These are phyloP conservation scores for Hymenopus coronatus DNA, from an alignment of 2,888 invertebrate species.

Conservation along the genomic window DNA sequence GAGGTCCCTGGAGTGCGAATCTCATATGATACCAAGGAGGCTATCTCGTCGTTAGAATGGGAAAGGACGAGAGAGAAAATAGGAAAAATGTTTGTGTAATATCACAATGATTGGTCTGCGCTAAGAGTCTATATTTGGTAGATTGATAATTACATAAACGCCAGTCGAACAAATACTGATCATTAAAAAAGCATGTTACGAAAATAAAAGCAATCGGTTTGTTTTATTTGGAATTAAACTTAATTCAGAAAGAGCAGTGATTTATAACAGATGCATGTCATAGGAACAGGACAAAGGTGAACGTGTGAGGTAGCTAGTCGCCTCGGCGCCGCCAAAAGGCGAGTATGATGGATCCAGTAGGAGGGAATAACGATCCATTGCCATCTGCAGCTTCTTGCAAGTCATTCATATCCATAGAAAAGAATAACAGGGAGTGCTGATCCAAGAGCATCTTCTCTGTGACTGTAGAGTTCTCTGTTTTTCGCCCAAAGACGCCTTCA, in stretches of 20 bases:
- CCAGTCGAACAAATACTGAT: neutral
- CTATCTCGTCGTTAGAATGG: too few relatives aligned
- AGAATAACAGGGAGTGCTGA: neutral
- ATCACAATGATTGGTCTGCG: too few relatives aligned
- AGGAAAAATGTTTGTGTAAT: too few relatives aligned
- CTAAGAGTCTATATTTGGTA: neutral
- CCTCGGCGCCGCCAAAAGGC: neutral
- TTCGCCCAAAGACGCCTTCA: neutral
- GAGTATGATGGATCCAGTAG: neutral
- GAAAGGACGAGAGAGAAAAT: too few relatives aligned
- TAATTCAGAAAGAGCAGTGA: neutral
- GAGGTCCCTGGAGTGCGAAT: too few relatives aligned
- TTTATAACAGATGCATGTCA: neutral
- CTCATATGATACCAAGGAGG: too few relatives aligned
- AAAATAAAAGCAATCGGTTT: neutral
- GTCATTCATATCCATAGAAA: constrained; percentile 4
- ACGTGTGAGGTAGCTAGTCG: neutral
- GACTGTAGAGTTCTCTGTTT: neutral
- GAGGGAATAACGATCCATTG: neutral
- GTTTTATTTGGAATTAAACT: neutral
- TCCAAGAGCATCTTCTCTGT: neutral
- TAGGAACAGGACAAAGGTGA: neutral
- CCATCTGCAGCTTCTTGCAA: neutral
- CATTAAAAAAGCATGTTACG: neutral
- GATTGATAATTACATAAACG: neutral